Evolutionary conservation across 2,797 vertebrate species (phyloP).

Genomic region (Columba guinea): DNA sequence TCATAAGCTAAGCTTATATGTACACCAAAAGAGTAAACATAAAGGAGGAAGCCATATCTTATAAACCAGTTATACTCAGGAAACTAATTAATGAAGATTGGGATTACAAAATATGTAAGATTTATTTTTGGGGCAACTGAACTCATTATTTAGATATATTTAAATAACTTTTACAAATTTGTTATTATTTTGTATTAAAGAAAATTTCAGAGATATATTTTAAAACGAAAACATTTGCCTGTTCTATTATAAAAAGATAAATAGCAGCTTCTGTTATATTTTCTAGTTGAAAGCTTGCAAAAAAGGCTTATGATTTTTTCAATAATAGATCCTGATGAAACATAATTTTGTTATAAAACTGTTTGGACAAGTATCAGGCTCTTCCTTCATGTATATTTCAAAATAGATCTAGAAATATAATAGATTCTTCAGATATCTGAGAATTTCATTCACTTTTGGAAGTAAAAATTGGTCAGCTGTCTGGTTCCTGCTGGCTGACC

Average conservation of each 20-base stretch:
- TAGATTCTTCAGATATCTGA: background rate
- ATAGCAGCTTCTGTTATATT: background rate
- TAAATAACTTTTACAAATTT: background rate
- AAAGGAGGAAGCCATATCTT: fast-evolving
- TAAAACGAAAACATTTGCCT: background rate
- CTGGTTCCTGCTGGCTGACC: background rate
- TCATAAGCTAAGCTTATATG: fast-evolving
- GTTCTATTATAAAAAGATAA: background rate
- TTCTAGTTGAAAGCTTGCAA: background rate
- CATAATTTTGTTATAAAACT: background rate
- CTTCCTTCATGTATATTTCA: background rate
- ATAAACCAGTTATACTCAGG: background rate
- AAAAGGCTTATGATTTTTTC: background rate
- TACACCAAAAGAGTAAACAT: fast-evolving
- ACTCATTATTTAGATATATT: background rate
- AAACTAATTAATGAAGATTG: background rate
- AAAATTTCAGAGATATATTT: background rate
- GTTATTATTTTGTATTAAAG: background rate
- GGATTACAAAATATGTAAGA: background rate
- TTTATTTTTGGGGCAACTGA: background rate
- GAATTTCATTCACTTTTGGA: background rate
- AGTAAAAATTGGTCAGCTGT: background rate
- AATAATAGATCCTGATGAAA: background rate
- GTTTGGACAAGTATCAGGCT: background rate
- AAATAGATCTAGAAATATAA: background rate